phyloP scores from a whole-genome alignment of 2,797 vertebrate species.

The Carduelis carduelis region DNA sequence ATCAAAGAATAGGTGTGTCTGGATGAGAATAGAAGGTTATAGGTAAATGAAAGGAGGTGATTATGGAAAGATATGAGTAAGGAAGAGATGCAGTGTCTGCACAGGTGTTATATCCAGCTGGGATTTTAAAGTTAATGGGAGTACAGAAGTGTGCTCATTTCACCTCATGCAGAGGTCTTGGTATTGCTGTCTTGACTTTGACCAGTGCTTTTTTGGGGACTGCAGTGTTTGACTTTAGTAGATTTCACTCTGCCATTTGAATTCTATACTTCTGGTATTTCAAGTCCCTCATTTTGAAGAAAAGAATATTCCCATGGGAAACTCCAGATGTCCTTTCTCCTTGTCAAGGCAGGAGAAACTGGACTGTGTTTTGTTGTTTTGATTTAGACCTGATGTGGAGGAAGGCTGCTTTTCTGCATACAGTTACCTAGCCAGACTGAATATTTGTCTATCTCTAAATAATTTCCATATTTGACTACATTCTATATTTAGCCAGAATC shows the following conservation, averaged over 20 bases:
- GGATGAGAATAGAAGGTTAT: conserved; percentile 50
- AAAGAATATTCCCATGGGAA: not conserved
- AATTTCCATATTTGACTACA: conserved; percentile 13
- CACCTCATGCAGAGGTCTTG: not conserved
- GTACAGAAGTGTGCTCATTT: not conserved
- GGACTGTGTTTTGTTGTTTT: not conserved
- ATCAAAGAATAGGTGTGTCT: conserved; percentile 60
- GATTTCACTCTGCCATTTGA: not conserved
- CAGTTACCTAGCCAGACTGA: not conserved
- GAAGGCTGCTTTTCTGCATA: not conserved
- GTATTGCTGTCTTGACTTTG: not conserved
- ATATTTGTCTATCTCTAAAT: not conserved
- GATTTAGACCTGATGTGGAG: not conserved
- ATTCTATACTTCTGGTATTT: not conserved
- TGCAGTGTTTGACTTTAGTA: not conserved
- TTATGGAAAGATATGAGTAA: conserved; percentile 39
- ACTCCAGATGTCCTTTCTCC: not conserved
- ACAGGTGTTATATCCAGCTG: conserved; percentile 23
- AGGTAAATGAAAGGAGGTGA: conserved; percentile 56
- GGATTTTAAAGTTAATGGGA: not conserved
- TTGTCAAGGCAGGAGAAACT: not conserved
- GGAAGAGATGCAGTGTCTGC: not conserved
- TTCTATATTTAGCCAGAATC: conserved; percentile 10
- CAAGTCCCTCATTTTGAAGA: not conserved
- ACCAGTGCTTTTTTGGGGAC: not conserved